Evolutionary conservation across 2,113 vertebrate species (phyloP).

Genomic region (Charina bottae): DNA sequence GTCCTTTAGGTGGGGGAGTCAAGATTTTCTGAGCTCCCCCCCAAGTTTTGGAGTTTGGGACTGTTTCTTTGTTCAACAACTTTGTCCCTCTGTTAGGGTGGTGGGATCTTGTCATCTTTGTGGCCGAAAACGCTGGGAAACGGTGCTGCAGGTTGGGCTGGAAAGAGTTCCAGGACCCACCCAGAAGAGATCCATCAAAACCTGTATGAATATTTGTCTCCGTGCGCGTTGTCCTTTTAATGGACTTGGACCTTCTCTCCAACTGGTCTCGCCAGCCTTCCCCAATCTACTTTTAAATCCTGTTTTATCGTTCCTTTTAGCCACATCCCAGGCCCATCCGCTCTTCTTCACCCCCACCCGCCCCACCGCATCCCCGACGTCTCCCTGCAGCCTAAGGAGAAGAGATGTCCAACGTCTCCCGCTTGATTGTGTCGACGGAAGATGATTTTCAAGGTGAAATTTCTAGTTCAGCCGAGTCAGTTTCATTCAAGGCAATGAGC

Average conservation of each 20-base stretch:
- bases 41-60: no score
- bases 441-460: constrained; percentile 97
- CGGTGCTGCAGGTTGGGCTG: no score
- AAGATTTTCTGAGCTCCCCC: no score
- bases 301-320: constrained; percentile 33
- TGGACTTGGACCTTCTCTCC: not conserved
- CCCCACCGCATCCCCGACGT: not conserved
- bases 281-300: constrained; percentile 18
- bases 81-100: no score
- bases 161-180: no score
- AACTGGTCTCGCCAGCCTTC: rapidly evolving
- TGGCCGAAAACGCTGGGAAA: no score
- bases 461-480: constrained; percentile 91
- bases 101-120: no score
- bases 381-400: not conserved
- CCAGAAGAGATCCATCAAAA: no score
- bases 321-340: constrained; percentile 1
- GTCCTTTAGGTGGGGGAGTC: no score
- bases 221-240: no score
- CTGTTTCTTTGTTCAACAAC: no score
- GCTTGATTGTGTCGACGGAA: constrained; percentile 82
- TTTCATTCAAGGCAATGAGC: constrained; percentile 92
- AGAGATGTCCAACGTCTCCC: constrained; percentile 57
- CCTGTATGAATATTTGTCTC: no score
- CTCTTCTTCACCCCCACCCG: not conserved